Conservation (phyloP, 1,140 invertebrate species). For the Camponotus vicinus region DNA sequence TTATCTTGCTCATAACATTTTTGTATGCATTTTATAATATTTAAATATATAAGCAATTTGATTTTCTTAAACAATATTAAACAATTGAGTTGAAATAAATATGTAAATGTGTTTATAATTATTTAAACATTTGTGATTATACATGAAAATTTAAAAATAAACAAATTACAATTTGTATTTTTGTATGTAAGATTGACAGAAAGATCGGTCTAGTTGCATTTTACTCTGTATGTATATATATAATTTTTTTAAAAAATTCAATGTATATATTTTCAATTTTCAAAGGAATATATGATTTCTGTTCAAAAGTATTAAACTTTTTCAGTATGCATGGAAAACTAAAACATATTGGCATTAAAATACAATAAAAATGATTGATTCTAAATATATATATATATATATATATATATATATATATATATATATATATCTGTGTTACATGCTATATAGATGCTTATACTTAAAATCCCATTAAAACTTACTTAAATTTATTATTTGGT, state of each 20-base stretch:
- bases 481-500: conserved; percentile 69
- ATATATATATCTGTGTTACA: conserved; percentile 56
- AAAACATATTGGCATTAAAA: conserved; percentile 66
- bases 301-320: not conserved
- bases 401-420: conserved; percentile 17
- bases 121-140: conserved; percentile 10
- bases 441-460: conserved; percentile 66
- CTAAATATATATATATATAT: conserved; percentile 39
- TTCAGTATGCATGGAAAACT: conserved; percentile 57
- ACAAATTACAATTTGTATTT: conserved; percentile 13
- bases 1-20: not conserved
- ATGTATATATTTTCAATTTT: conserved; percentile 52
- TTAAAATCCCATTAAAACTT: conserved; percentile 71
- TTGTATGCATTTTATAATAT: not conserved
- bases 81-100: not conserved
- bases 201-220: conserved; percentile 46
- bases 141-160: conserved; percentile 15
- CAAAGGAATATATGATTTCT: conserved; percentile 36
- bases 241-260: conserved; percentile 37
- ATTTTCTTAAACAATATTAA: conserved; percentile 11
- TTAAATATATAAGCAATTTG: not conserved
- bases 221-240: conserved; percentile 4
- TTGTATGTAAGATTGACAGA: conserved; percentile 39
- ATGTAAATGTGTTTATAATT: not conserved
- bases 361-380: conserved; percentile 69